phyloP scores from a whole-genome alignment of 1,140 invertebrate genomes.

The Ceratosolen solmsi region DNA sequence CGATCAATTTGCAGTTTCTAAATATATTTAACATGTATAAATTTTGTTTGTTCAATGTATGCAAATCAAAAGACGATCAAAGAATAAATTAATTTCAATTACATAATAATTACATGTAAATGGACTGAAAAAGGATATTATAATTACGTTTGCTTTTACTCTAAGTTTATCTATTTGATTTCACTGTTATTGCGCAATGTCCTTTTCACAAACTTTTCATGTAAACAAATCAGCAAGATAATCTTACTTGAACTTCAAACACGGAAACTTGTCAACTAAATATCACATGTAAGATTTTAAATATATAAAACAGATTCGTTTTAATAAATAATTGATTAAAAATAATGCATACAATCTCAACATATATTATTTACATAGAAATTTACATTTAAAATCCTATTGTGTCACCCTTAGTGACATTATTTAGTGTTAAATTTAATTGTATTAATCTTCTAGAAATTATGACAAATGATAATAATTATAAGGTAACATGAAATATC shows the following conservation, averaged over 20 bases:
- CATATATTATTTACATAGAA: no score
- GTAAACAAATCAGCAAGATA: conserved; percentile 36
- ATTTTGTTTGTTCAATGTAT: neutral
- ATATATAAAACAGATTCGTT: neutral
- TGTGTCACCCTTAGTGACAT: no score
- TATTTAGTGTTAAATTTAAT: no score
- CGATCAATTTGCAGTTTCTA: no score
- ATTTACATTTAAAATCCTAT: no score
- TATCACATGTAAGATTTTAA: neutral
- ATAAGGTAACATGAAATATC: no score
- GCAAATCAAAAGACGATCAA: neutral
- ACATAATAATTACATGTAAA: neutral
- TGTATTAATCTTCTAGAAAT: no score
- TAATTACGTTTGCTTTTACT: conserved; percentile 5
- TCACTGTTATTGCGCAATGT: conserved; percentile 32
- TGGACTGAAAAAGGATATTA: neutral
- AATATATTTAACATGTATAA: no score
- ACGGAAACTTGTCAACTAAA: conserved; percentile 20
- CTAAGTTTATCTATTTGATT: conserved; percentile 17
- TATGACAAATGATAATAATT: no score
- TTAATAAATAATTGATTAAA: no score
- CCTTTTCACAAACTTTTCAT: conserved; percentile 33
- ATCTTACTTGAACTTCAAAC: neutral
- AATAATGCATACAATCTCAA: no score
- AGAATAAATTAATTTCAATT: neutral